Conservation (phyloP, 2,888 invertebrate genomes). For the Leptinotarsa tumamoca region DNA sequence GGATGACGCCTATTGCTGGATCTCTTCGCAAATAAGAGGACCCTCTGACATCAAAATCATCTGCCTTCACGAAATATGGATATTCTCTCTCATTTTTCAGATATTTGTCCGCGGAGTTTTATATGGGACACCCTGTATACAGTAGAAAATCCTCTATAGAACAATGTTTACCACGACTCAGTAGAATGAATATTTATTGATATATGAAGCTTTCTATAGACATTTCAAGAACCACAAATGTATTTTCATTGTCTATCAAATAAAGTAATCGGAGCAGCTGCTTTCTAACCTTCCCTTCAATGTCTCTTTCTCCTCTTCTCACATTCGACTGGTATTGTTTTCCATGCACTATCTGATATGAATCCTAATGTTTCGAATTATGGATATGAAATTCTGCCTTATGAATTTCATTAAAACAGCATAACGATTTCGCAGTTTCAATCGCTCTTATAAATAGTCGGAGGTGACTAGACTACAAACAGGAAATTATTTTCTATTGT, state of each 20-base stretch:
- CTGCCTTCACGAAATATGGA: too few species aligned
- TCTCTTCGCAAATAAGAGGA: too few species aligned
- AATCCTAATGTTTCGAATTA: slow-evolving; percentile 6
- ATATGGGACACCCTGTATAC: too few species aligned
- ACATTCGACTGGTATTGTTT: neutral
- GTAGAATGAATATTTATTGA: too few species aligned
- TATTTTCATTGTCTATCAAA: neutral
- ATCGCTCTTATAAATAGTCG: neutral
- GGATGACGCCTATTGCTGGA: too few species aligned
- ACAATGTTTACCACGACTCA: too few species aligned
- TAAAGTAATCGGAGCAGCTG: slow-evolving; percentile 2
- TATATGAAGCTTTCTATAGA: neutral
- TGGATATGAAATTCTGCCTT: slow-evolving; percentile 8
- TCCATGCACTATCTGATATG: neutral
- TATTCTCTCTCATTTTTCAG: too few species aligned
- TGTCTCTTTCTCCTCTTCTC: neutral
- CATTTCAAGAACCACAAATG: neutral
- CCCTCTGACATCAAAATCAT: too few species aligned
- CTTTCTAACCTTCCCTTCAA: neutral
- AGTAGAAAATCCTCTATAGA: too few species aligned
- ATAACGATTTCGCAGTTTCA: neutral
- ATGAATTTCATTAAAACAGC: neutral
- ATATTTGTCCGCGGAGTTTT: too few species aligned
- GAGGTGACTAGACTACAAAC: neutral
- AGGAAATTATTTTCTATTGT: neutral